Conservation (phyloP, 2,888 invertebrate species). For the Philhelius pedissequus region DNA sequence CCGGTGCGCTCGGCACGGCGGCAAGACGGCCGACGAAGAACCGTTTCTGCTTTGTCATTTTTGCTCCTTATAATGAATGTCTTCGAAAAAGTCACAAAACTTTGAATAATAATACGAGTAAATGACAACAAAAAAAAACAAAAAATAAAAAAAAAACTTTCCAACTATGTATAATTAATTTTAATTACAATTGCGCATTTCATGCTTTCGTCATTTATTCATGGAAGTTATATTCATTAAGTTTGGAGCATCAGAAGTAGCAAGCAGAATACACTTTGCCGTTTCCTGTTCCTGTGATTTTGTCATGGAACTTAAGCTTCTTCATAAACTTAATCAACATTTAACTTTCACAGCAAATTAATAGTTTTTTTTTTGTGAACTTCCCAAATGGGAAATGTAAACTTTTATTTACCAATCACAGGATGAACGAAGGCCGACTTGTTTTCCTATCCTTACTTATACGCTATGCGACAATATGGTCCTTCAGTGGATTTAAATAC, state of each 20-base stretch:
- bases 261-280: not conserved
- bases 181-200: constrained; percentile 67
- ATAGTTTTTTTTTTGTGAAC: constrained; percentile 28
- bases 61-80: constrained; percentile 46
- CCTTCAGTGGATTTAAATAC: not conserved
- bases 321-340: constrained; percentile 58
- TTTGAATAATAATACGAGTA: constrained; percentile 43
- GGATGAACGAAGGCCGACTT: not conserved
- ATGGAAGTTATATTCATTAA: constrained; percentile 54
- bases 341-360: constrained; percentile 57
- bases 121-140: constrained; percentile 1
- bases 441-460: not conserved
- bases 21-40: not conserved
- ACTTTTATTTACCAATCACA: constrained; percentile 55
- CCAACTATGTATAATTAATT: constrained; percentile 63
- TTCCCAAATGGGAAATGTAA: constrained; percentile 43
- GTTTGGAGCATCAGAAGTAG: constrained; percentile 17
- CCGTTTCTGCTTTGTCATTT: not conserved
- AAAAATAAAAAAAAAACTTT: not conserved
- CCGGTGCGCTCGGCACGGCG: too few species aligned
- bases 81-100: constrained; percentile 57
- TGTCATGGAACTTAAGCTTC: constrained; percentile 34
- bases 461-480: constrained; percentile 30
- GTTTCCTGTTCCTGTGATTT: constrained; percentile 42
- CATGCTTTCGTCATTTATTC: constrained; percentile 46